These are phyloP conservation scores for Leguminivora glycinivorella DNA, from an alignment of 1,140 invertebrate genomes.

Conservation along the genomic window DNA sequence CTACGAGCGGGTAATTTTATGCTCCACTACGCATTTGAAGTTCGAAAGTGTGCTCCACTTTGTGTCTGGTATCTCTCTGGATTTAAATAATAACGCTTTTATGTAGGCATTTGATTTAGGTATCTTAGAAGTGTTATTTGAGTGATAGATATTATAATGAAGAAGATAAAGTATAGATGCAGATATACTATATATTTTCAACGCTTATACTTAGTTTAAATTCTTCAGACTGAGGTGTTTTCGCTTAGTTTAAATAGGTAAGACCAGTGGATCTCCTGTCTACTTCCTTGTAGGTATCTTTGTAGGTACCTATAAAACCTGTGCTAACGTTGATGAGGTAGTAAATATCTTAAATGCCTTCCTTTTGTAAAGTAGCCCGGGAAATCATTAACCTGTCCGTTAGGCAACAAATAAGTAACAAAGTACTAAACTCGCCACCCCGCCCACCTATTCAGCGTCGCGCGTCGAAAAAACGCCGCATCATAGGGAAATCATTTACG, in stretches of 20 bases:
- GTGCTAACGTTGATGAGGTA: background rate
- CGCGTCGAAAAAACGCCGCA: constrained; percentile 64
- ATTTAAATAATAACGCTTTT: background rate
- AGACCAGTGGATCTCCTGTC: too few relatives aligned
- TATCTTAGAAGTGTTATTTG: background rate
- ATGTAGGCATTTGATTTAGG: background rate
- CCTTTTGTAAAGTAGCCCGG: constrained; percentile 5
- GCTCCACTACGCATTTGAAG: constrained; percentile 17
- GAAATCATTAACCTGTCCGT: constrained; percentile 66
- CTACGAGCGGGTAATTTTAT: constrained; percentile 14
- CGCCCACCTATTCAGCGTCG: constrained; percentile 48
- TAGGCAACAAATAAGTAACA: constrained; percentile 74
- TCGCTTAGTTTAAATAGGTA: too few relatives aligned
- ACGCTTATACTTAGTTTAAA: too few relatives aligned
- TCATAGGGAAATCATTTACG: constrained; percentile 77
- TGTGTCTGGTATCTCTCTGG: constrained; percentile 8
- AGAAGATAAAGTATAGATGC: background rate
- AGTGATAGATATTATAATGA: background rate
- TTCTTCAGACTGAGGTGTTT: too few relatives aligned
- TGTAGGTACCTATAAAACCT: background rate
- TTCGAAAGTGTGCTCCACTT: constrained; percentile 22
- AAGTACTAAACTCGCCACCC: constrained; percentile 61
- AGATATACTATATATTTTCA: too few relatives aligned
- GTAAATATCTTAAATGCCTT: constrained; percentile 4
- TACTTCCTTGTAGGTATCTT: too few relatives aligned